Percentiles rank a stretch among this genome's conserved stretches.
phyloP scores from a whole-genome alignment of 2,888 invertebrate genomes.

The Strigamia transsilvanica region DNA sequence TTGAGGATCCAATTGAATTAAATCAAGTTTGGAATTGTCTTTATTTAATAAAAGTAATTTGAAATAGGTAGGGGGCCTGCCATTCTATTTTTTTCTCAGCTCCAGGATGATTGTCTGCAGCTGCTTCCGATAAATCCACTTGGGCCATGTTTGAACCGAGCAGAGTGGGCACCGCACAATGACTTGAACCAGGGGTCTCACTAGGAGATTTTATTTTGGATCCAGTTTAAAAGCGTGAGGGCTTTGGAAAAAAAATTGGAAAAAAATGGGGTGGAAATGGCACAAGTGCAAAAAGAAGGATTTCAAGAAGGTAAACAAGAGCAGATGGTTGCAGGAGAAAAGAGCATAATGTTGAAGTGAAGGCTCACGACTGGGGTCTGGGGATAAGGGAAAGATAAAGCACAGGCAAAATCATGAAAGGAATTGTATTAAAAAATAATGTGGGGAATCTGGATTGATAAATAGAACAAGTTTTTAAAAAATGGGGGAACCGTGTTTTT shows the following conservation, averaged over 20 bases:
- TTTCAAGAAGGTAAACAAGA: slow-evolving; percentile 1
- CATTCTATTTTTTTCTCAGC: slow-evolving; percentile 12
- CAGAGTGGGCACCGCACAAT: neutral
- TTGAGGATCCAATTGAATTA: slow-evolving; percentile 22
- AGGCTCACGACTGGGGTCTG: neutral
- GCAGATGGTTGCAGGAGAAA: slow-evolving; percentile 16
- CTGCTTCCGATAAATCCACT: slow-evolving; percentile 37
- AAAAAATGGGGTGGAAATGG: slow-evolving; percentile 43
- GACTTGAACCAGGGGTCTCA: neutral
- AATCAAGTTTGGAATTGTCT: slow-evolving; percentile 23
- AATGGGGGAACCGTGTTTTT: neutral
- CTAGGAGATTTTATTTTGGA: slow-evolving; percentile 28
- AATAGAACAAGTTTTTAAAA: neutral
- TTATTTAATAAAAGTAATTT: slow-evolving; percentile 48
- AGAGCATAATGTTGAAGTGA: neutral
- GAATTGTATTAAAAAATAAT: slow-evolving; percentile 11
- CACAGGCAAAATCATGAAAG: slow-evolving; percentile 1
- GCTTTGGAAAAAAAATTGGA: neutral
- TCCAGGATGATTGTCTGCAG: slow-evolving; percentile 27
- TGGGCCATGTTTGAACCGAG: slow-evolving; percentile 17
- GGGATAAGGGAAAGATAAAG: slow-evolving; percentile 2
- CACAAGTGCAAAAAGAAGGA: neutral
- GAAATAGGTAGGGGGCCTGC: neutral
- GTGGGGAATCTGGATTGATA: neutral
- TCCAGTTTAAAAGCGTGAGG: slow-evolving; percentile 21